phyloP scores from a whole-genome alignment of 2,797 vertebrate genomes.

The Pelochelys cantorii region DNA sequence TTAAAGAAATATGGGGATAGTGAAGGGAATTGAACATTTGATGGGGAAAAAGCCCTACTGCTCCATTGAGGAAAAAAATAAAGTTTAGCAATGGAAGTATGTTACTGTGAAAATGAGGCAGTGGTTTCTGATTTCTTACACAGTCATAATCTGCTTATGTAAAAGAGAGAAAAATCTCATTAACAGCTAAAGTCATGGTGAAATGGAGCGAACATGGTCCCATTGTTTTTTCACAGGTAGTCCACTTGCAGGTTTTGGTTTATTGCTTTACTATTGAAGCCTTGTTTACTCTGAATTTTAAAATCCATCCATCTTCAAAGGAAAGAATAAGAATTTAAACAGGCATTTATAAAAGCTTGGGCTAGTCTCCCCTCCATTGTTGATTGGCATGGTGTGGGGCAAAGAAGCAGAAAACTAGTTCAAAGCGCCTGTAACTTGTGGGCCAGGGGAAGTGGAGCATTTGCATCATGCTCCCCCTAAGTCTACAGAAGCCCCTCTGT shows the following conservation, averaged over 20 bases:
- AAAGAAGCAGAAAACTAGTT: conserved; percentile 17
- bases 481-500: conserved; percentile 54
- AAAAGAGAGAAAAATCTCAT: neutral
- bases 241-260: neutral
- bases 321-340: neutral
- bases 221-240: neutral
- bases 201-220: neutral
- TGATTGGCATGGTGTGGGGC: neutral
- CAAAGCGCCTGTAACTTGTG: neutral
- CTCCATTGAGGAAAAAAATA: neutral
- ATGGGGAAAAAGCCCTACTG: neutral
- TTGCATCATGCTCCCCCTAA: conserved; percentile 46
- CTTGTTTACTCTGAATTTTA: conserved; percentile 14
- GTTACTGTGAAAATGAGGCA: neutral
- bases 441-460: conserved; percentile 42
- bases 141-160: neutral
- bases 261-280: neutral
- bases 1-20: neutral
- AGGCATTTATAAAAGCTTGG: conserved; percentile 17
- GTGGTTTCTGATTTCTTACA: conserved; percentile 10
- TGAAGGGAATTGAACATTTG: neutral
- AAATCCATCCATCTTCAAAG: neutral
- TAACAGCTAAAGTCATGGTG: conserved; percentile 16
- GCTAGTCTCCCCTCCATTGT: neutral
- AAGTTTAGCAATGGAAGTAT: neutral